phyloP scores from a whole-genome alignment of 2,113 vertebrate species.

The Apaloderma vittatum region DNA sequence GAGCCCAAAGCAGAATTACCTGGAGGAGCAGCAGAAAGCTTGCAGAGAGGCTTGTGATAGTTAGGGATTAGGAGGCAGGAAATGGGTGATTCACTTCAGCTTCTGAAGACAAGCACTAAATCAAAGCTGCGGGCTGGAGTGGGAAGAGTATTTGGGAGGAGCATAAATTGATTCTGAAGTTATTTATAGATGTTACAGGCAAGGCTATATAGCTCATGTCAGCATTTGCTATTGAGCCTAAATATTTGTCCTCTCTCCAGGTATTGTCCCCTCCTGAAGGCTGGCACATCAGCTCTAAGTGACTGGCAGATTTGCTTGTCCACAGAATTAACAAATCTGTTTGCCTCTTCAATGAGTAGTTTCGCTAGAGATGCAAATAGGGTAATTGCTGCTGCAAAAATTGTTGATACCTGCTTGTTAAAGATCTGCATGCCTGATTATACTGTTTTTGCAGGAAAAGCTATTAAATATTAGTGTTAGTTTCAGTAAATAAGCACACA shows the following conservation, averaged over 20 bases:
- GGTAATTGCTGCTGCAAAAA: constrained; percentile 3
- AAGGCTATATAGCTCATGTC: neutral
- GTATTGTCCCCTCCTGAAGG: neutral
- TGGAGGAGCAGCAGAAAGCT: neutral
- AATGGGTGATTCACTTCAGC: neutral
- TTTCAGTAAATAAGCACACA: neutral
- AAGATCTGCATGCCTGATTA: neutral
- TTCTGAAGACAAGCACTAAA: neutral
- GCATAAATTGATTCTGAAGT: neutral
- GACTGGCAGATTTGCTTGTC: neutral
- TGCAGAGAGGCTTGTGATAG: neutral
- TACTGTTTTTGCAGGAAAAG: neutral
- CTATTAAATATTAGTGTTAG: neutral
- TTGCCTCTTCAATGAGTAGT: neutral
- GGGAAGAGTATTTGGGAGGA: neutral
- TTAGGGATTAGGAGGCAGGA: neutral
- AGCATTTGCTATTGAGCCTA: neutral
- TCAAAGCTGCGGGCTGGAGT: neutral
- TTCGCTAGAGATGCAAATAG: neutral
- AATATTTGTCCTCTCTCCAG: neutral
- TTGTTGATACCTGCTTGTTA: neutral
- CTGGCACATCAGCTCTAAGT: neutral
- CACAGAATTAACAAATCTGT: neutral
- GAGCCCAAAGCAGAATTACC: neutral
- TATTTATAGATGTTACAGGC: neutral